Base-by-base conservation (phyloP, 2,113 vertebrate species). In the Phrynocephalus versicolor region DNA sequence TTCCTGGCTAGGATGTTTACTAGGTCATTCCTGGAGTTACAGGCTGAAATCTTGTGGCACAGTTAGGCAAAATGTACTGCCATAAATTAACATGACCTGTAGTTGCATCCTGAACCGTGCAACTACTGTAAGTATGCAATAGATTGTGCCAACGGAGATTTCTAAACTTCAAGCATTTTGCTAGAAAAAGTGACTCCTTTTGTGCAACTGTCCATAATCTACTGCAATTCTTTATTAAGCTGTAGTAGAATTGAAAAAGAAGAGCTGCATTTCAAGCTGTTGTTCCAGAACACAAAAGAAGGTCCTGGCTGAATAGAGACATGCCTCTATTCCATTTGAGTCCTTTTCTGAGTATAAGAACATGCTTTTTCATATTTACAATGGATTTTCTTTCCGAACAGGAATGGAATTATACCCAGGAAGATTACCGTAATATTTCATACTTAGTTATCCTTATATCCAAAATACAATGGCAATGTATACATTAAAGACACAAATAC, bases 281-380 rank as follows among this genome's bases (percentile, higher is more conserved):
- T 73, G 80, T 82, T 88, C 88, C 55, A 90, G 89, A 85, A 71
- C 6, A 13, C 37, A 12, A 71, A 25, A 1, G 25, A 6, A 60
- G 79, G 37, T 45, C 67, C 81, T 62, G 15, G 21, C 67, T 87
- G 3, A 72, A 81, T 25, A 64, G 13, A 64, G 4, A 25, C 30
- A 39, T 16, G 12, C 13, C 35, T 79, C 37, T 21, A 21, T 67
- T 45, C 27, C 39, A 6, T 1, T n/a, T 67, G 39, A 3, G 37
- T 27, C 25, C 65, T 30, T n/a, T 81, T 81, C 4, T 81, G 39
- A 70, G 30, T 14, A 70, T 21, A 69, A 16, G 18, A 55, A 45
- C 41, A 23, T n/a, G 33, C 14, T 81, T 81, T 81, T 70, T 82
- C 37, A 71, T 37, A 71, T 82, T 65, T 18, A 8, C 13, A 35